Evolutionary conservation across 2,113 vertebrate genomes (phyloP).

Genomic region (Gallinago jamesoni): DNA sequence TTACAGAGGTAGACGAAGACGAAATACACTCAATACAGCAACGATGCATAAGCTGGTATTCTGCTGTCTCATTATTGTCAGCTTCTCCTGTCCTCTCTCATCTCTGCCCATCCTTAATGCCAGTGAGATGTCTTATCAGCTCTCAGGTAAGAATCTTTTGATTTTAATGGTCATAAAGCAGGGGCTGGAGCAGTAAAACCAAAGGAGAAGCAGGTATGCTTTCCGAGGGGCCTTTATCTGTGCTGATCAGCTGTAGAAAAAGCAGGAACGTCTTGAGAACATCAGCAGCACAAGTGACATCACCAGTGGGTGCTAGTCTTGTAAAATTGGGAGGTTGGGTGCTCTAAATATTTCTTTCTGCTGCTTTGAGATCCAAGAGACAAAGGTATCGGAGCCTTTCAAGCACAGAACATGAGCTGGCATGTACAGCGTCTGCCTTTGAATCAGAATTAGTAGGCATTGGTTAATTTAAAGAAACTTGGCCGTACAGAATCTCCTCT

Average conservation of each 20-base stretch:
- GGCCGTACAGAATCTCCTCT: background rate
- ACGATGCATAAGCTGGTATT: constrained; percentile 60
- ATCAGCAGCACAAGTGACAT: background rate
- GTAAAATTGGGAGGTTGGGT: background rate
- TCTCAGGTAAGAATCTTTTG: constrained; percentile 68
- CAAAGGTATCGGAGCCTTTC: background rate
- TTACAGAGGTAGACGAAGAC: background rate
- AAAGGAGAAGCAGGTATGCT: background rate
- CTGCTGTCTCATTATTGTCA: constrained; percentile 60
- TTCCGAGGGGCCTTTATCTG: background rate
- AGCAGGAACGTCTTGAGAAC: background rate
- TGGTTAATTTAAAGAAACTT: background rate
- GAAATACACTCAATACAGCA: background rate
- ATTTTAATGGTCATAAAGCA: background rate
- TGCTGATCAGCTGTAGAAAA: background rate
- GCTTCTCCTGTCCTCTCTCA: constrained; percentile 40
- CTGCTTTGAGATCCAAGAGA: background rate
- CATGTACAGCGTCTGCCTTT: background rate
- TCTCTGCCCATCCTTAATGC: constrained; percentile 42
- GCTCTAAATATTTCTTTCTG: background rate
- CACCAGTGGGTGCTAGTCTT: background rate
- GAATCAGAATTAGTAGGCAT: background rate
- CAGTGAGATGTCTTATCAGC: constrained; percentile 20
- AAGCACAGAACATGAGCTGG: background rate
- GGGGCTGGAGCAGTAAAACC: background rate